phyloP scores from a whole-genome alignment of 2,113 vertebrate genomes.

The Ursus arctos region DNA sequence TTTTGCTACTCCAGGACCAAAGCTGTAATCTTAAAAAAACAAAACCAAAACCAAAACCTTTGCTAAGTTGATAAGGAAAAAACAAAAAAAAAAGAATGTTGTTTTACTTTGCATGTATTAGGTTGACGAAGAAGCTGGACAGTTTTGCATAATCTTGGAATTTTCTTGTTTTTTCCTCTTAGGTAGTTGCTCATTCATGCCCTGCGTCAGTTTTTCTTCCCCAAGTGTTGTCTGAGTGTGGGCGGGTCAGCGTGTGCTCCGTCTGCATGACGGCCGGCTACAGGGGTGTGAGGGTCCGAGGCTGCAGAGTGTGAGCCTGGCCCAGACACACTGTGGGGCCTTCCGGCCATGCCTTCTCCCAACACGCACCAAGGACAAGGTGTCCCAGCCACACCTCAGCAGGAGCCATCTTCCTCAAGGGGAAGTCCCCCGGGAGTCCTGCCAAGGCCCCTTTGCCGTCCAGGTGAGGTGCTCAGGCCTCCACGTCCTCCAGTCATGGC shows the following conservation, averaged over 20 bases:
- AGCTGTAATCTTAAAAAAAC: background rate
- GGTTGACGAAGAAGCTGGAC: background rate
- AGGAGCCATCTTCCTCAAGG: background rate
- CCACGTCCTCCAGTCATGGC: background rate
- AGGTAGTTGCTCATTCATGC: background rate
- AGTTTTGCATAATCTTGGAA: background rate
- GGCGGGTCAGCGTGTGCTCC: fast-evolving
- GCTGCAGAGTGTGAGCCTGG: fast-evolving
- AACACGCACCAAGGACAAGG: background rate
- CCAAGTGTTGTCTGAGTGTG: background rate
- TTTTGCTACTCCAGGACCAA: background rate
- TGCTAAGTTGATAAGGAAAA: background rate
- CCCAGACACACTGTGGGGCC: fast-evolving
- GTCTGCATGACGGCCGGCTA: fast-evolving
- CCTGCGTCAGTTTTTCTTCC: background rate
- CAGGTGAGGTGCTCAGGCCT: background rate
- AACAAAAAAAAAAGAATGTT: background rate
- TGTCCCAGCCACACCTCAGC: background rate
- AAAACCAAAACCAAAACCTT: background rate
- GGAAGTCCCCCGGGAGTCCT: background rate
- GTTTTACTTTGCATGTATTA: background rate
- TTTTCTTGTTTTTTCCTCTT: background rate
- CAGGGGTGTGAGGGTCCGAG: background rate
- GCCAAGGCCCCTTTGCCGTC: background rate
- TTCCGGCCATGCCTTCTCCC: background rate